Percentiles rank a stretch among this genome's conserved stretches.
These are phyloP conservation scores for Limanda limanda DNA, from an alignment of 2,113 vertebrate genomes.

Conservation along the genomic window DNA sequence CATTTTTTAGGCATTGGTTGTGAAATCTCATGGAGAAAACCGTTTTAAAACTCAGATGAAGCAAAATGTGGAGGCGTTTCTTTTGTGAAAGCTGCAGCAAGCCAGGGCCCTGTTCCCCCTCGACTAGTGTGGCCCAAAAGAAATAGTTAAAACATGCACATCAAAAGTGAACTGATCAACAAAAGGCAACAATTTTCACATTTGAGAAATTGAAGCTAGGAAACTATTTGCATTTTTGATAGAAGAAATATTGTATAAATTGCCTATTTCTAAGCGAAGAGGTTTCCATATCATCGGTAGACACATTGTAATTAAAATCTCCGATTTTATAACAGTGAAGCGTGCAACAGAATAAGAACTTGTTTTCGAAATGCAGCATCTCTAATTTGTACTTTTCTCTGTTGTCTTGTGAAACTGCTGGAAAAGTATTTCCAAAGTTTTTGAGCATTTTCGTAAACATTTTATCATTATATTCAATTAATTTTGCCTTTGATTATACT, in stretches of 20 bases:
- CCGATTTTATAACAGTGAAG: neutral
- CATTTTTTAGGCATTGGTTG: neutral
- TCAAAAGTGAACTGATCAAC: neutral
- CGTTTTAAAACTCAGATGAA: neutral
- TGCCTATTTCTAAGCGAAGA: neutral
- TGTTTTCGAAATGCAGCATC: neutral
- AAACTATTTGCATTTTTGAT: neutral
- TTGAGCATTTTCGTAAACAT: neutral
- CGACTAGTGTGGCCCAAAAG: neutral
- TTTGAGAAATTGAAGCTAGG: neutral
- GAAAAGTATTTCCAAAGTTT: neutral
- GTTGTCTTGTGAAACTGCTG: constrained; percentile 8
- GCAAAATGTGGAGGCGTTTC: neutral
- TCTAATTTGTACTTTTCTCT: neutral
- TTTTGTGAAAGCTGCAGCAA: neutral
- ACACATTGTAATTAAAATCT: neutral
- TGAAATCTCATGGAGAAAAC: neutral
- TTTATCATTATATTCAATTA: neutral
- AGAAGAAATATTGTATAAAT: neutral
- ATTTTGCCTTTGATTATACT: neutral
- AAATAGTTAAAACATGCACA: neutral
- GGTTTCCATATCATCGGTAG: neutral
- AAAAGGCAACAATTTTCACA: neutral
- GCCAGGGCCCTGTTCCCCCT: too few relatives aligned
- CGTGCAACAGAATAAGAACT: neutral